A percentile compares a stretch with the other conserved stretches of the same genome.
Conservation (phyloP, 2,797 vertebrate species). For the Potorous gilbertii region DNA sequence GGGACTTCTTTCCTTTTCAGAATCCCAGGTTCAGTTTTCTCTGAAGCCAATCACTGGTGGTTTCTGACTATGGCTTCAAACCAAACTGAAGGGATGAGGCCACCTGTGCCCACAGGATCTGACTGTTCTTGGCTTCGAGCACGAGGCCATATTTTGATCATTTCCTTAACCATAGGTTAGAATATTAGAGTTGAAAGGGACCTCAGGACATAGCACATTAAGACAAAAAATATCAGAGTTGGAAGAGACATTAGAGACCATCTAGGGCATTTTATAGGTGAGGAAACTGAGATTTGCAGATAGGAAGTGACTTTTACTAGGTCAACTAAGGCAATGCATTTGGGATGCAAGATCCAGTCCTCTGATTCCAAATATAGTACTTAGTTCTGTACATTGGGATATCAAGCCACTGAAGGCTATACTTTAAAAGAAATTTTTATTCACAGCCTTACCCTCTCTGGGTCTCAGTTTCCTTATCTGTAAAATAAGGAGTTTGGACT, state of each 20-base stretch:
- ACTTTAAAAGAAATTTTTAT: neutral
- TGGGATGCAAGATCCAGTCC: neutral
- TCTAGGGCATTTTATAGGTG: neutral
- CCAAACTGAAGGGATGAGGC: neutral
- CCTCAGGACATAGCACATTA: neutral
- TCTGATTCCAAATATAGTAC: neutral
- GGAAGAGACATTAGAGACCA: neutral
- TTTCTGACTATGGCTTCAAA: conserved; percentile 50
- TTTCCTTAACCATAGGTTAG: conserved; percentile 84
- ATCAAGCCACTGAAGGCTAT: neutral
- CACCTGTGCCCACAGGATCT: conserved; percentile 25
- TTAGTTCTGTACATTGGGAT: neutral
- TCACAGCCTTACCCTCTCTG: neutral
- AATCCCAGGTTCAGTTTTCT: conserved; percentile 26
- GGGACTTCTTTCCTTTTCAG: neutral
- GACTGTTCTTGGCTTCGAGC: conserved; percentile 69
- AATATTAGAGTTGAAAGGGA: neutral
- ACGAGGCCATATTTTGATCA: conserved; percentile 85
- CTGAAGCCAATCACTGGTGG: conserved; percentile 41
- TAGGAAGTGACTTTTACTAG: neutral
- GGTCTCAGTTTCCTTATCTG: neutral
- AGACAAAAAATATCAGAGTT: neutral
- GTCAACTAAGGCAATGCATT: neutral
- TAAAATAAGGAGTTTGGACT: neutral
- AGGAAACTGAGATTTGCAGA: conserved; percentile 32